phyloP scores from a whole-genome alignment of 2,113 vertebrate genomes.

The Penelope pileata region DNA sequence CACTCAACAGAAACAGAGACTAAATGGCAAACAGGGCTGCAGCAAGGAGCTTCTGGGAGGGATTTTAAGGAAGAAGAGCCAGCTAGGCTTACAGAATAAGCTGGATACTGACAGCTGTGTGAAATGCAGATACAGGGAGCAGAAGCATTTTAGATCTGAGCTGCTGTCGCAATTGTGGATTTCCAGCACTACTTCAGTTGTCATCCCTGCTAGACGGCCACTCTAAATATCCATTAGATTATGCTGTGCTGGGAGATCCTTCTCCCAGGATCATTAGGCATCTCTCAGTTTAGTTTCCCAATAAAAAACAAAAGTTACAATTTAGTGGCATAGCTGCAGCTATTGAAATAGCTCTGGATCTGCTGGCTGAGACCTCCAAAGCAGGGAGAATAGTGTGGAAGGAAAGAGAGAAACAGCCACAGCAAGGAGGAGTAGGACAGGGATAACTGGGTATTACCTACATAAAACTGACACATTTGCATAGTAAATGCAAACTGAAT shows the following conservation, averaged over 20 bases:
- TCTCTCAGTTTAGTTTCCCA: slow-evolving; percentile 68
- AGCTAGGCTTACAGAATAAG: slow-evolving; percentile 39
- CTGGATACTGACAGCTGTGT: slow-evolving; percentile 22
- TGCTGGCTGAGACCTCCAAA: neutral
- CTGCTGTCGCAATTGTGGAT: neutral
- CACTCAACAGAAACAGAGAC: neutral
- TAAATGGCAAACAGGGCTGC: neutral
- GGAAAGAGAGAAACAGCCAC: neutral
- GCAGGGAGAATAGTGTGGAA: neutral
- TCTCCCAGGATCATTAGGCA: slow-evolving; percentile 75
- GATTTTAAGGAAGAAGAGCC: slow-evolving; percentile 45
- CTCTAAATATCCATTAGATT: slow-evolving; percentile 65
- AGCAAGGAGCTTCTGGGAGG: neutral
- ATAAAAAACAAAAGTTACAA: slow-evolving; percentile 70
- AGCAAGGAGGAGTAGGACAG: neutral
- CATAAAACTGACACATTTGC: neutral
- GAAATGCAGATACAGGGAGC: slow-evolving; percentile 55
- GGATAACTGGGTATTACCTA: neutral
- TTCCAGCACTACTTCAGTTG: slow-evolving; percentile 30
- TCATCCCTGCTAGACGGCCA: slow-evolving; percentile 30
- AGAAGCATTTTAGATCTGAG: slow-evolving; percentile 48
- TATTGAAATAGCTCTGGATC: slow-evolving; percentile 55
- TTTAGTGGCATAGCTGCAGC: slow-evolving; percentile 37
- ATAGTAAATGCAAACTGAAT: neutral
- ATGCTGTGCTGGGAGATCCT: slow-evolving; percentile 58